Percentiles rank a stretch among this genome's conserved stretches.
Conservation (phyloP, 1,140 invertebrate species). For the Schlechtendalia chinensis region DNA sequence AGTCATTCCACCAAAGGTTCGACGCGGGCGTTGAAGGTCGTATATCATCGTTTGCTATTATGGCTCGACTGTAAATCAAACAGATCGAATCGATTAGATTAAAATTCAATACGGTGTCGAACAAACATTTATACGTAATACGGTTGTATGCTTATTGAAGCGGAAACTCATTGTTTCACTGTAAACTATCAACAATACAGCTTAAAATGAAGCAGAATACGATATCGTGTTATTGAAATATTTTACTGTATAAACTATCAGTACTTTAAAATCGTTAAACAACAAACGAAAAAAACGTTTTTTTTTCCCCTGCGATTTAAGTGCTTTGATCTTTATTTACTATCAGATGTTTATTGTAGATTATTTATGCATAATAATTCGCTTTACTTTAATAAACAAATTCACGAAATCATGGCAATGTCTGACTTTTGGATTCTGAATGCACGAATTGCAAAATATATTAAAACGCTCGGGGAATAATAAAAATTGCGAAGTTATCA, state of each 20-base stretch:
- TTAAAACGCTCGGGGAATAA: not conserved
- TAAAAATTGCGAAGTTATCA: not conserved
- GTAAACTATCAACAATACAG: no score
- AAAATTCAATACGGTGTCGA: not conserved
- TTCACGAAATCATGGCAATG: not conserved
- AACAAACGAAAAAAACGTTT: not conserved
- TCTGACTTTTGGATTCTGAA: not conserved
- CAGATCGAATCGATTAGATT: conserved; percentile 53
- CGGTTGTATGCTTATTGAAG: not conserved
- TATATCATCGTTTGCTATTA: conserved; percentile 80
- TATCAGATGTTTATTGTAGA: not conserved
- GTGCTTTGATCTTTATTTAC: not conserved
- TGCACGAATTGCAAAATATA: not conserved
- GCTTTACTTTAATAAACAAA: not conserved
- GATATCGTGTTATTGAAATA: not conserved
- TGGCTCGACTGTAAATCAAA: conserved; percentile 72
- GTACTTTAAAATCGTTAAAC: not conserved
- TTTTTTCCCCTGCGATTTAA: not conserved
- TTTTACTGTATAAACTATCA: not conserved
- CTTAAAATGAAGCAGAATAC: not conserved
- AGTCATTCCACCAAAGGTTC: conserved; percentile 72
- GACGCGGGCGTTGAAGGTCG: conserved; percentile 65
- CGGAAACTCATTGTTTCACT: no score
- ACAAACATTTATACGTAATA: not conserved
- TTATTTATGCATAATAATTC: not conserved